Conservation (phyloP, 2,888 invertebrate species). For the Scelioninae gen. 1 region DNA sequence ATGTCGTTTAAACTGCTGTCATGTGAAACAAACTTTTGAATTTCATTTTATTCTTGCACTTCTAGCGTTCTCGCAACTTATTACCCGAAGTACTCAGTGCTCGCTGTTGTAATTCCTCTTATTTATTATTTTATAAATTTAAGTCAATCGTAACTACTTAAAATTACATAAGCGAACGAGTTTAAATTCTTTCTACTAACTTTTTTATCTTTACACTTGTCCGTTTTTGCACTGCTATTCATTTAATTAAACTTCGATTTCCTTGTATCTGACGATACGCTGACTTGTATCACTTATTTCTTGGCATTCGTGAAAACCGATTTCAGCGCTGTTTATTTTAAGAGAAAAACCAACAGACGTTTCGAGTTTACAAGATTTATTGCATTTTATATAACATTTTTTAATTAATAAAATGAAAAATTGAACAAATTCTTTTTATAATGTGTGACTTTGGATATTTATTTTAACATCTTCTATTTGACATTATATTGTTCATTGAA, state of each 20-base stretch:
- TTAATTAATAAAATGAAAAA: too few relatives aligned
- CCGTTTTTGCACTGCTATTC: neutral
- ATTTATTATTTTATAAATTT: slow-evolving; percentile 29
- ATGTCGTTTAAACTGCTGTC: slow-evolving; percentile 56
- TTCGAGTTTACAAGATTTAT: neutral
- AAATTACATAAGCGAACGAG: neutral
- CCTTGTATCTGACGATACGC: slow-evolving; percentile 19
- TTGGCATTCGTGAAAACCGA: slow-evolving; percentile 11
- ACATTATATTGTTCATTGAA: too few relatives aligned
- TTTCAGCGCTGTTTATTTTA: slow-evolving; percentile 10
- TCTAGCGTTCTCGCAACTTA: slow-evolving; percentile 28
- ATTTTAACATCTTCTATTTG: too few relatives aligned
- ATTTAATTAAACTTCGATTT: slow-evolving; percentile 34
- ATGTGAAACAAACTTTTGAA: slow-evolving; percentile 54
- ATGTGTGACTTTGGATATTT: neutral
- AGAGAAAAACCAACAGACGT: neutral
- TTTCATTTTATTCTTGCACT: slow-evolving; percentile 38
- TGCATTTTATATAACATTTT: too few relatives aligned
- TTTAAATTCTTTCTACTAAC: neutral
- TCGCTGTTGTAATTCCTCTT: slow-evolving; percentile 14
- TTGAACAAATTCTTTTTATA: neutral
- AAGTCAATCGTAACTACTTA: neutral
- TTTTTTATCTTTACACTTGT: slow-evolving; percentile 24
- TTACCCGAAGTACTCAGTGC: slow-evolving; percentile 12
- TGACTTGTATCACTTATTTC: slow-evolving; percentile 31